These are phyloP conservation scores for Lutjanus campechanus DNA, from an alignment of 2,797 vertebrate species.

Conservation along the genomic window DNA sequence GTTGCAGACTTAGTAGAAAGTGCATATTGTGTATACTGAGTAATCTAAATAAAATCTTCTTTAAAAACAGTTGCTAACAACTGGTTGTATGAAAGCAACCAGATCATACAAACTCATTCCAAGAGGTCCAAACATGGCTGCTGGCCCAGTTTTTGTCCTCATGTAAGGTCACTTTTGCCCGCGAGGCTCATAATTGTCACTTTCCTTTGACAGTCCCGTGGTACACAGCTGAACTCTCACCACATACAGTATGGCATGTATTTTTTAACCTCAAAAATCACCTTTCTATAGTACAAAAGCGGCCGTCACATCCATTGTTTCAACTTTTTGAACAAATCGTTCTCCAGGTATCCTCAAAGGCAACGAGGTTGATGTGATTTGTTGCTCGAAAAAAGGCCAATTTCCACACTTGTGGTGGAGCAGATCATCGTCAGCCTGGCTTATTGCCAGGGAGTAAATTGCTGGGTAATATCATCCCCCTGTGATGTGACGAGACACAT, in stretches of 20 bases:
- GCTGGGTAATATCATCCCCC: constrained; percentile 61
- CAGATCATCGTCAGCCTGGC: constrained; percentile 42
- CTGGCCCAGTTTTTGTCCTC: not conserved
- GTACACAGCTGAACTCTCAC: constrained; percentile 7
- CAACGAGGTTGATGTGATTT: constrained; percentile 35
- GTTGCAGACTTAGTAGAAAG: too few relatives aligned
- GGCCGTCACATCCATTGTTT: constrained; percentile 22
- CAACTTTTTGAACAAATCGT: constrained; percentile 30
- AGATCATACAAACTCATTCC: not conserved
- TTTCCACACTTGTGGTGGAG: constrained; percentile 42
- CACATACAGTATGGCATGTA: not conserved
- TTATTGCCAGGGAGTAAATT: constrained; percentile 54
- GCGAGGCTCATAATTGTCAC: not conserved
- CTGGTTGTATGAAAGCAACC: too few relatives aligned
- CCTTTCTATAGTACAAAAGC: constrained; percentile 1
- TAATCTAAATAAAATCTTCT: too few relatives aligned
- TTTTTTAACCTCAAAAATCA: not conserved
- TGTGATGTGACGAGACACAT: constrained; percentile 31
- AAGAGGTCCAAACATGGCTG: not conserved
- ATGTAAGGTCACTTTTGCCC: not conserved
- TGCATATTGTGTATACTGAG: too few relatives aligned
- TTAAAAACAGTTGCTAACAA: not conserved
- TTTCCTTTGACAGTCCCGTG: not conserved
- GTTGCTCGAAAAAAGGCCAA: constrained; percentile 36
- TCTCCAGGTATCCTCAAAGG: constrained; percentile 21